Conservation (phyloP, 2,113 vertebrate species). For the Mastomys coucha region DNA sequence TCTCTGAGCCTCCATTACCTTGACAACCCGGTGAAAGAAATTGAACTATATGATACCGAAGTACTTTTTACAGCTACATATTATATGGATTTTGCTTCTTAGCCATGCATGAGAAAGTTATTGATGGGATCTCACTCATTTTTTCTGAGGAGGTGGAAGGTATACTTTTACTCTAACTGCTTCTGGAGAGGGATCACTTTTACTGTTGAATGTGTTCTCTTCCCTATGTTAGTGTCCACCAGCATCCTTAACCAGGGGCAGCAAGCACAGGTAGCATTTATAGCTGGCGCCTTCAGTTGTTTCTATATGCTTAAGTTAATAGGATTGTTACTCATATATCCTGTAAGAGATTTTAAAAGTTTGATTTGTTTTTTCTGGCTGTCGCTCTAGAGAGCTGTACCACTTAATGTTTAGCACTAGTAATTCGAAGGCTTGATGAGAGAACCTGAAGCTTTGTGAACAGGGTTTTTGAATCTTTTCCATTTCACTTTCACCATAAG, state of each 20-base stretch:
- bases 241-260: slow-evolving; percentile 28
- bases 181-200: slow-evolving; percentile 61
- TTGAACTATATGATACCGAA: slow-evolving; percentile 37
- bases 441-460: slow-evolving; percentile 2
- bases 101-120: slow-evolving; percentile 62
- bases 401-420: background rate
- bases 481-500: background rate
- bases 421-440: background rate
- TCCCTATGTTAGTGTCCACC: slow-evolving; percentile 35
- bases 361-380: background rate
- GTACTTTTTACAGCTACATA: slow-evolving; percentile 16
- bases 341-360: slow-evolving; percentile 13
- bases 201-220: slow-evolving; percentile 47
- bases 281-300: slow-evolving; percentile 29
- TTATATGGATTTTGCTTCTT: slow-evolving; percentile 62
- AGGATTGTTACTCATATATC: slow-evolving; percentile 8
- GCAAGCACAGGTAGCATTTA: slow-evolving; percentile 19
- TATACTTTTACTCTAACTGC: slow-evolving; percentile 68
- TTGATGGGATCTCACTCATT: slow-evolving; percentile 59
- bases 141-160: slow-evolving; percentile 66
- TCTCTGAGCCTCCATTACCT: slow-evolving; percentile 32
- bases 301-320: background rate
- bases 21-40: slow-evolving; percentile 45
- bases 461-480: slow-evolving; percentile 25
- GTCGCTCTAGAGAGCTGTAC: slow-evolving; percentile 11